Base-by-base conservation (phyloP, 1,140 invertebrate species). In the Lanistes nyassanus region DNA sequence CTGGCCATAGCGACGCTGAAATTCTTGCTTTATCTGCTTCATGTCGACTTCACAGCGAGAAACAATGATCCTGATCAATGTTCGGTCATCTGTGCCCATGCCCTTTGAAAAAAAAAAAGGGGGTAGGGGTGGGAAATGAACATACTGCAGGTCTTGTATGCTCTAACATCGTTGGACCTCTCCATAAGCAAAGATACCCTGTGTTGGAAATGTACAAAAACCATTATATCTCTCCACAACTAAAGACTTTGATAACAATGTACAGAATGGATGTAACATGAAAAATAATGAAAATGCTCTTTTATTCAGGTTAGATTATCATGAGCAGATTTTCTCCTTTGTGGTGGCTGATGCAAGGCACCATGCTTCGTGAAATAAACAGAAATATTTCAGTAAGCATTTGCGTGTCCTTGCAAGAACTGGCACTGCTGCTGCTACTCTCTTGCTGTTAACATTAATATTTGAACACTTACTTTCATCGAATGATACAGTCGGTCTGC, bases 1-100 rank as follows among this genome's bases (percentile, higher is more conserved):
- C 69, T 88, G 80, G 7, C 81, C 80, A 80, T 85, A 89, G 36
- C 80, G 75, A 26, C 80, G 85, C 77, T 91, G 87, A 80, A 90
- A 92, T 58, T 88, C 89, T 36, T 87, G 80, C 78, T 91, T 91
- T 65, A 92, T 91, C 80, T 91, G 90, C 37, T 85, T 88, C 91
- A 92, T 90, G 82, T 92, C 91, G 1, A 91, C 85, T 79, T 92
- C 91, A 77, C 87, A 86, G 51, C 89, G 75, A 1, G 88, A 88
- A 19, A 92, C 89, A 74, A 91, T 78, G 31, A 89, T 80, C 26
- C 89, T 79, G 37, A 89, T 84, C 77, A 89, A 75, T 2, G 86
- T 88, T 29, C 78, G 84, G 76, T 91, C 91, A 77, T 91, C 85
- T 39, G 91, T 92, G 9, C 88, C 88, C 56, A 81, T 34, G 13